Evolutionary conservation across 2,113 vertebrate species (phyloP).

Genomic region (Cercocebus atys): DNA sequence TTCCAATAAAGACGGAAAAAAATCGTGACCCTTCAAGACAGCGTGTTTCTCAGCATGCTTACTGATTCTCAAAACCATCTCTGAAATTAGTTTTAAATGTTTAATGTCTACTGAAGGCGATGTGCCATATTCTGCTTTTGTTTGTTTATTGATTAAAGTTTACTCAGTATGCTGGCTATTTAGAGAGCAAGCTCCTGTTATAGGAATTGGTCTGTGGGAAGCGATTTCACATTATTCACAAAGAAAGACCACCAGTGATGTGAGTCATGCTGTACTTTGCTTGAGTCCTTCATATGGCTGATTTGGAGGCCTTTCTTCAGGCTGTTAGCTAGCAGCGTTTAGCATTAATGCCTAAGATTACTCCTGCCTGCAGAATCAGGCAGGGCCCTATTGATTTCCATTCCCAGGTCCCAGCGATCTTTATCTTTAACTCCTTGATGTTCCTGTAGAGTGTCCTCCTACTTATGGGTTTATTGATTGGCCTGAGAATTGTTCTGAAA

Average conservation of each 20-base stretch:
- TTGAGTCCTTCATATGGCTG: neutral
- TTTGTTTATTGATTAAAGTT: slow-evolving; percentile 68
- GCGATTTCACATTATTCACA: neutral
- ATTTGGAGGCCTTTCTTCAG: neutral
- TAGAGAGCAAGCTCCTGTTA: neutral
- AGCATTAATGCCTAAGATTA: neutral
- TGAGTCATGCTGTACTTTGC: neutral
- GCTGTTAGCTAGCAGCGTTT: neutral
- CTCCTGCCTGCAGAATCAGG: neutral
- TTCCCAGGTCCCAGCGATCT: neutral
- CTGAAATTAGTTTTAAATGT: slow-evolving; percentile 70
- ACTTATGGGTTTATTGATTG: too few relatives aligned
- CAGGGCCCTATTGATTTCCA: neutral
- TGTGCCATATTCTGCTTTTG: slow-evolving; percentile 13
- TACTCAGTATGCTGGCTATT: slow-evolving; percentile 38
- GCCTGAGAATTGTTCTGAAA: neutral
- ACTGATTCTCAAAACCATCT: neutral
- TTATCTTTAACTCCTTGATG: neutral
- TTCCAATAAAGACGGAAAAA: neutral
- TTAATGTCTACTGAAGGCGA: slow-evolving; percentile 58
- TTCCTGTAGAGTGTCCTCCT: neutral
- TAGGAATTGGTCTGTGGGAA: slow-evolving; percentile 31
- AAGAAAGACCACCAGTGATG: neutral
- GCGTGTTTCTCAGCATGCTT: neutral
- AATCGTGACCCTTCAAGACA: neutral